Percentiles rank a stretch among this genome's conserved stretches.
These are phyloP conservation scores for Chorisops tibialis DNA, from an alignment of 2,888 invertebrate genomes.

Conservation along the genomic window DNA sequence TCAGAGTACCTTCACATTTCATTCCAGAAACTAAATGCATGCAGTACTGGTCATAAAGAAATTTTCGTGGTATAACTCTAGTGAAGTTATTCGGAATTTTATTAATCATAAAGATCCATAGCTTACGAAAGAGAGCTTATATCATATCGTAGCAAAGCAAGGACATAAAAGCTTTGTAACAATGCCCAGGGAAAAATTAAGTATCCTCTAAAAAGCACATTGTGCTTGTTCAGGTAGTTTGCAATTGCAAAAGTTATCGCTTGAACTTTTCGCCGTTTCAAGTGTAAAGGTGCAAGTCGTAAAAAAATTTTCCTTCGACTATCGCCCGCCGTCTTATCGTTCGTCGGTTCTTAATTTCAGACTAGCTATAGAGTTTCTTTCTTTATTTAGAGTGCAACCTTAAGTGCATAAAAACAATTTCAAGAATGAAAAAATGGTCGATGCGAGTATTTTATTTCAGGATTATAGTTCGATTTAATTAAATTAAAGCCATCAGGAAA, in stretches of 20 bases:
- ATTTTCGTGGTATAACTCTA: neutral
- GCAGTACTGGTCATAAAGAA: neutral
- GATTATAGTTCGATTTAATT: too few species aligned
- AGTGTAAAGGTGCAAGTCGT: conserved; percentile 13
- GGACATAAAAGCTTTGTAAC: conserved; percentile 2
- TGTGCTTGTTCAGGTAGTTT: conserved; percentile 22
- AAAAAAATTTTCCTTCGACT: conserved; percentile 4
- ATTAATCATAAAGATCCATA: conserved; percentile 19
- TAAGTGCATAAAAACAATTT: too few species aligned
- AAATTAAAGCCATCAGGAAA: too few species aligned
- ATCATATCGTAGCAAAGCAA: neutral
- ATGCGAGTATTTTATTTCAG: too few species aligned
- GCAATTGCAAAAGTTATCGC: conserved; percentile 8
- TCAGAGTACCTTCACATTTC: neutral
- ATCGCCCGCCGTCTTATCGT: neutral
- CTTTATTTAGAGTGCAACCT: too few species aligned
- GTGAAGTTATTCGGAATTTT: neutral
- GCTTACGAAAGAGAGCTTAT: neutral
- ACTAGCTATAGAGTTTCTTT: too few species aligned
- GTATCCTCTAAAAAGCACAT: conserved; percentile 16
- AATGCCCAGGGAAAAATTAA: conserved; percentile 1
- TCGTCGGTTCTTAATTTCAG: too few species aligned
- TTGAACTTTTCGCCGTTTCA: neutral
- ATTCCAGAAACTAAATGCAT: neutral
- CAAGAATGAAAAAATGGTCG: too few species aligned